A percentile compares a stretch with the other conserved stretches of the same genome.
phyloP scores from a whole-genome alignment of 1,140 invertebrate genomes.

The Lordiphosa collinella region DNA sequence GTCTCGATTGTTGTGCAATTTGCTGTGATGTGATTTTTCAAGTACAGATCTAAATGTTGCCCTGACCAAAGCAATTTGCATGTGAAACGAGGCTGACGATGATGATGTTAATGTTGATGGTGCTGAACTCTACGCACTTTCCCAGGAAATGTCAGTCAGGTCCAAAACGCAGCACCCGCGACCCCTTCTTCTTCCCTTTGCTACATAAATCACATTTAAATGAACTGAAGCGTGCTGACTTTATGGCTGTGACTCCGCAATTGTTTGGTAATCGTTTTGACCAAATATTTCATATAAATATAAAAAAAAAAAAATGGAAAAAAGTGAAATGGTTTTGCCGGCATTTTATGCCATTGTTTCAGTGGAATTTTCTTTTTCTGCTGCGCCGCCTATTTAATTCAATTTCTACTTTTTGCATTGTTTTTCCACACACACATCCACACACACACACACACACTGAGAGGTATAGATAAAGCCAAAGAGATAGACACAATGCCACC shows the following conservation, averaged over 20 bases:
- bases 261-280: conserved; percentile 20
- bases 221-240: conserved; percentile 17
- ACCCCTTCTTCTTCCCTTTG: conserved; percentile 7
- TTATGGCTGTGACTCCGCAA: conserved; percentile 7
- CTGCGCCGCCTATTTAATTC: conserved; percentile 2
- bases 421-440: background rate
- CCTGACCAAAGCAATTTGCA: conserved; percentile 17
- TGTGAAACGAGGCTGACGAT: conserved; percentile 15
- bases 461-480: background rate
- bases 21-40: conserved; percentile 12
- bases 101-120: conserved; percentile 5
- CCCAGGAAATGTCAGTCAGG: conserved; percentile 16
- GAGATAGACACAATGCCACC: too few species aligned
- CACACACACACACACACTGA: background rate
- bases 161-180: background rate
- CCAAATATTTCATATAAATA: conserved; percentile 17
- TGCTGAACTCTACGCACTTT: conserved; percentile 13
- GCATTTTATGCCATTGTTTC: conserved; percentile 1
- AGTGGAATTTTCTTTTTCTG: background rate
- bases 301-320: conserved; percentile 3
- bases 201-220: conserved; percentile 20
- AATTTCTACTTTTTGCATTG: conserved; percentile 5
- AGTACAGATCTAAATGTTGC: conserved; percentile 6
- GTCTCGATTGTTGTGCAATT: conserved; percentile 13
- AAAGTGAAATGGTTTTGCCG: conserved; percentile 9